phyloP scores from a whole-genome alignment of 2,113 vertebrate species.

The Petrocephalus microphthalmus region DNA sequence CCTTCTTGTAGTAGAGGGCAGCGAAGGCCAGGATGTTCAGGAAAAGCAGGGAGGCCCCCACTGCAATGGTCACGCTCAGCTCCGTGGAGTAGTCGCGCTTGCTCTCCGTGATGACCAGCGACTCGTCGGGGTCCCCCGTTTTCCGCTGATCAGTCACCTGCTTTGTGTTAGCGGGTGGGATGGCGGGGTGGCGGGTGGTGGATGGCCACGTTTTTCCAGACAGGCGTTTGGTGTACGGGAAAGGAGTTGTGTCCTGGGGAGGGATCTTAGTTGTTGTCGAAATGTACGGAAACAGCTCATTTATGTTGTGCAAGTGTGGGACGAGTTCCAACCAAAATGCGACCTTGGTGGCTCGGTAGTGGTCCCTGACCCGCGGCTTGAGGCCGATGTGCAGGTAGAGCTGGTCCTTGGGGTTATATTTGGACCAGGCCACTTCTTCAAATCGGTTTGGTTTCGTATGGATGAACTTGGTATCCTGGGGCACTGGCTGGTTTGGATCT shows the following conservation, averaged over 20 bases:
- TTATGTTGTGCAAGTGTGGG: conserved; percentile 85
- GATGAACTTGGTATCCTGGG: conserved; percentile 95
- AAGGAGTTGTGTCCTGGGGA: conserved; percentile 84
- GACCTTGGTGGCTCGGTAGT: conserved; percentile 93
- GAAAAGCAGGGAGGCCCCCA: conserved; percentile 87
- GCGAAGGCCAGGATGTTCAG: conserved; percentile 94
- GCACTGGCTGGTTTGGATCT: conserved; percentile 92
- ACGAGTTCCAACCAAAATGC: conserved; percentile 96
- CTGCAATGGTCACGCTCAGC: conserved; percentile 91
- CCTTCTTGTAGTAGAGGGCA: conserved; percentile 90
- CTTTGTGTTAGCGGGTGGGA: conserved; percentile 52
- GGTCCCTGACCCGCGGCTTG: conserved; percentile 84
- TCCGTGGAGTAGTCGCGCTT: conserved; percentile 87
- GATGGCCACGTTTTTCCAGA: conserved; percentile 74
- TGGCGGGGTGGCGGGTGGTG: conserved; percentile 72
- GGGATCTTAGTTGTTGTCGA: conserved; percentile 92
- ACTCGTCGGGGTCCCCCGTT: conserved; percentile 58
- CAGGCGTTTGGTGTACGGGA: conserved; percentile 80
- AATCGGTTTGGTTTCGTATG: conserved; percentile 97
- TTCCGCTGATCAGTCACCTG: conserved; percentile 57
- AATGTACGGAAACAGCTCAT: conserved; percentile 86
- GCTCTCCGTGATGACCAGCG: conserved; percentile 71
- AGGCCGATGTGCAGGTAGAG: conserved; percentile 93
- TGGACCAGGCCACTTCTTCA: conserved; percentile 95
- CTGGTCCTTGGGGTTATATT: conserved; percentile 93